Percentiles rank a stretch among this genome's conserved stretches.
These are phyloP conservation scores for Agrochola macilenta DNA, from an alignment of 2,888 invertebrate species.

Conservation along the genomic window DNA sequence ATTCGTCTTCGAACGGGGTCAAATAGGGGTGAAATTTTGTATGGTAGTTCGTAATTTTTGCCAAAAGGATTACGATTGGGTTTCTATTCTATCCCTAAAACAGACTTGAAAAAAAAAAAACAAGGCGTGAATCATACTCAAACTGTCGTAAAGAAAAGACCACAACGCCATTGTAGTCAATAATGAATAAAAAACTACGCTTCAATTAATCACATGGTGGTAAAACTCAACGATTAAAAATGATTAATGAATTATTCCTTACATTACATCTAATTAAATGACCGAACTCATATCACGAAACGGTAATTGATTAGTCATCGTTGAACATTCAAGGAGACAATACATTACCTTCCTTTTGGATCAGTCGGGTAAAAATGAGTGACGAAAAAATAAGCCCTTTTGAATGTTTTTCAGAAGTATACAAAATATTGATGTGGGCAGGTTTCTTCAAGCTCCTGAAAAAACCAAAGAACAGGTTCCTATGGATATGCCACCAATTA, in stretches of 20 bases:
- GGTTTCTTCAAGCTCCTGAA: conserved; percentile 70
- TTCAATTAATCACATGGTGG: conserved; percentile 27
- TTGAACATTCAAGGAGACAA: conserved; percentile 19
- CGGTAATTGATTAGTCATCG: conserved; percentile 51
- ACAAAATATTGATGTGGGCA: conserved; percentile 65
- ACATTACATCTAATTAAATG: conserved; percentile 29
- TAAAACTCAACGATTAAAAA: conserved; percentile 38
- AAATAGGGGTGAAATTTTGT: too few relatives aligned
- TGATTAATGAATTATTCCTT: conserved; percentile 30
- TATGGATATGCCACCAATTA: conserved; percentile 59
- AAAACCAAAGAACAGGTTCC: conserved; percentile 60
- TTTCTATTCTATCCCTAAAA: too few relatives aligned
- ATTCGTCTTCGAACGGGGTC: too few relatives aligned
- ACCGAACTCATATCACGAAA: conserved; percentile 7
- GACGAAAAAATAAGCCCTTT: conserved; percentile 66
- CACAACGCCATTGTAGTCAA: background rate
- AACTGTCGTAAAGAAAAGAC: background rate
- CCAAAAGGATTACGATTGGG: too few relatives aligned
- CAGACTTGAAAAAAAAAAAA: background rate
- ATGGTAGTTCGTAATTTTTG: too few relatives aligned
- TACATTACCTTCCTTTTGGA: background rate
- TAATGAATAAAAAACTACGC: conserved; percentile 15
- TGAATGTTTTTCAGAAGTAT: conserved; percentile 69
- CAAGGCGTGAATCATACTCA: background rate
- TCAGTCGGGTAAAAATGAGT: conserved; percentile 45